phyloP scores from a whole-genome alignment of 2,888 invertebrate species.

The Schizaphis graminum region DNA sequence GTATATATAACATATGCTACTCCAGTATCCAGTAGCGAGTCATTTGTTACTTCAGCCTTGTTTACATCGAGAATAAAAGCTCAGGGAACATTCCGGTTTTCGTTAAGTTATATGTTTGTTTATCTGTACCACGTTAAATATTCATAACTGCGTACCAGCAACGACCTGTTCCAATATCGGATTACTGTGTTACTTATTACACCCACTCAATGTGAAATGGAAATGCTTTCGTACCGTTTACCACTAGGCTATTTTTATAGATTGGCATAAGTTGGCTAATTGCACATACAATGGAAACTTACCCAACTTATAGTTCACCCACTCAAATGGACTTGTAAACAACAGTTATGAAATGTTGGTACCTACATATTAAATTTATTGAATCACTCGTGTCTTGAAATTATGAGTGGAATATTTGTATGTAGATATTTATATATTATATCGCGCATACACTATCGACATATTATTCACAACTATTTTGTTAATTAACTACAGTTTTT shows the following conservation, averaged over 20 bases:
- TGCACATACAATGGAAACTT: slow-evolving; percentile 44
- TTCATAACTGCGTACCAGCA: neutral
- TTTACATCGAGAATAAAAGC: slow-evolving; percentile 15
- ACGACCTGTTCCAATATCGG: slow-evolving; percentile 18
- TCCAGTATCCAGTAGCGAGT: neutral
- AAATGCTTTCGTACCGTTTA: slow-evolving; percentile 25
- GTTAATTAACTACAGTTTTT: neutral
- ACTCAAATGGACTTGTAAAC: slow-evolving; percentile 28
- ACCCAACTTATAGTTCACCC: slow-evolving; percentile 39
- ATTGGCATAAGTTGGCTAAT: slow-evolving; percentile 16
- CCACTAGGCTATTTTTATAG: neutral
- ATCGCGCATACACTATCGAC: neutral
- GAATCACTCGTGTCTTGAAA: neutral
- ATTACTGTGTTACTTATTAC: neutral
- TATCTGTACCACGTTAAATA: slow-evolving; percentile 35
- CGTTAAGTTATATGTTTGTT: slow-evolving; percentile 29
- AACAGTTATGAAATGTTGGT: slow-evolving; percentile 39
- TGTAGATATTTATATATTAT: neutral
- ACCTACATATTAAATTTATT: slow-evolving; percentile 13
- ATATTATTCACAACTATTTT: neutral
- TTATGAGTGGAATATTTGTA: neutral
- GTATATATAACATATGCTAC: neutral
- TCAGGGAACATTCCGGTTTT: slow-evolving; percentile 33
- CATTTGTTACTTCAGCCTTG: slow-evolving; percentile 29
- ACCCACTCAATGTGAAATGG: slow-evolving; percentile 32